Evolutionary conservation across 53 echinoderm and acorn worm species (phyloP).

Genomic region (Paelopatides confundens): DNA sequence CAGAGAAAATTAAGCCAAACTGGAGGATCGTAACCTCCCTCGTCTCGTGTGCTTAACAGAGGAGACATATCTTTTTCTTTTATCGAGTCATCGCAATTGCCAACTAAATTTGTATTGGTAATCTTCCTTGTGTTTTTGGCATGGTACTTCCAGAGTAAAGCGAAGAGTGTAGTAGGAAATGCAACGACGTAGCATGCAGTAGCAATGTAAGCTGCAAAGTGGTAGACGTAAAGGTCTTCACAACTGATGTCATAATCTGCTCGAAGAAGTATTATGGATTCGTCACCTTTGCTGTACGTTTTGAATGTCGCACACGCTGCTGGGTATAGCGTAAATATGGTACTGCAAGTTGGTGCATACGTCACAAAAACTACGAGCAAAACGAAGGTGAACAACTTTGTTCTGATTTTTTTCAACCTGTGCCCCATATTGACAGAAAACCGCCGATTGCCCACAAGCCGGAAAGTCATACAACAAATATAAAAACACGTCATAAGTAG

Average conservation of each 20-base stretch:
- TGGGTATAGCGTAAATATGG: slow-evolving; percentile 5
- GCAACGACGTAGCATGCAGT: not conserved
- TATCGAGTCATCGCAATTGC: not conserved
- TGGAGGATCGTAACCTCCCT: not conserved
- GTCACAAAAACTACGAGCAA: not conserved
- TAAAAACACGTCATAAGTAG: not conserved
- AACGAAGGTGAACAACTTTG: not conserved
- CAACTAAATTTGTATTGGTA: not conserved
- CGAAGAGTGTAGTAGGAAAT: not conserved
- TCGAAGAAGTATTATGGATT: slow-evolving; percentile 1
- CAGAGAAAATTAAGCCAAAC: not conserved
- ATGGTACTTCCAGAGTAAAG: not conserved
- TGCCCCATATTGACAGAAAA: not conserved
- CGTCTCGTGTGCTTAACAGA: not conserved
- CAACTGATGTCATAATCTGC: not conserved
- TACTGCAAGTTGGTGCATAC: slow-evolving; percentile 5
- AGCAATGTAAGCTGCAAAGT: not conserved
- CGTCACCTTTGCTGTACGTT: too few species aligned
- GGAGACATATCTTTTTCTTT: not conserved
- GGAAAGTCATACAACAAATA: not conserved
- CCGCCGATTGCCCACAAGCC: too few species aligned
- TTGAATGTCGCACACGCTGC: not conserved
- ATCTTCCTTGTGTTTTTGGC: too few species aligned
- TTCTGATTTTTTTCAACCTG: too few species aligned
- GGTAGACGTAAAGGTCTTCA: not conserved